phyloP scores from a whole-genome alignment of 2,888 invertebrate species.

The Andrena praecox region DNA sequence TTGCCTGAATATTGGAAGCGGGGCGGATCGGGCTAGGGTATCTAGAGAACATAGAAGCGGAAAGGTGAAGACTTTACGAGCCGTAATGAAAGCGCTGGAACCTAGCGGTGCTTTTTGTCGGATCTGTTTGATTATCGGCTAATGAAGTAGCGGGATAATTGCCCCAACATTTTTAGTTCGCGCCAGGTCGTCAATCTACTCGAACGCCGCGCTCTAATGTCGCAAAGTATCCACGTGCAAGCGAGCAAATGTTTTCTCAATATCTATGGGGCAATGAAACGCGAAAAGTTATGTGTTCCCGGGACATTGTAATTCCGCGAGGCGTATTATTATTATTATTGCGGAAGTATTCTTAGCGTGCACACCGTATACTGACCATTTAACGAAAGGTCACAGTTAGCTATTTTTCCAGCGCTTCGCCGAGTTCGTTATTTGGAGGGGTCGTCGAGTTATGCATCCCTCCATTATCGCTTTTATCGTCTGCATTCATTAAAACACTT shows the following conservation, averaged over 20 bases:
- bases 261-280: slow-evolving; percentile 11
- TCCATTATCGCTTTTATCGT: no score
- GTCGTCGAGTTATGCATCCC: no score
- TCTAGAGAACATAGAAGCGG: slow-evolving; percentile 14
- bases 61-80: slow-evolving; percentile 29
- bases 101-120: slow-evolving; percentile 32
- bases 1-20: slow-evolving; percentile 27
- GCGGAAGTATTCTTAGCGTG: slow-evolving; percentile 10
- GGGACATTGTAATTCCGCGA: slow-evolving; percentile 15
- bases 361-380: no score
- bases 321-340: slow-evolving; percentile 26
- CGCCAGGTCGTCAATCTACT: slow-evolving; percentile 8
- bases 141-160: slow-evolving; percentile 41
- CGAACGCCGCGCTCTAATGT: not conserved
- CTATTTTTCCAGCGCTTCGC: no score
- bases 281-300: slow-evolving; percentile 16
- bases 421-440: no score
- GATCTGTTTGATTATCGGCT: slow-evolving; percentile 35
- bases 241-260: not conserved
- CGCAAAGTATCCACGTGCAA: not conserved
- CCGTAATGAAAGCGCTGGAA: slow-evolving; percentile 20
- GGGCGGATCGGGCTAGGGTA: not conserved
- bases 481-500: no score
- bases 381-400: no score
- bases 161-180: slow-evolving; percentile 7